Conservation (phyloP, 2,888 invertebrate genomes). For the Icerya purchasi region DNA sequence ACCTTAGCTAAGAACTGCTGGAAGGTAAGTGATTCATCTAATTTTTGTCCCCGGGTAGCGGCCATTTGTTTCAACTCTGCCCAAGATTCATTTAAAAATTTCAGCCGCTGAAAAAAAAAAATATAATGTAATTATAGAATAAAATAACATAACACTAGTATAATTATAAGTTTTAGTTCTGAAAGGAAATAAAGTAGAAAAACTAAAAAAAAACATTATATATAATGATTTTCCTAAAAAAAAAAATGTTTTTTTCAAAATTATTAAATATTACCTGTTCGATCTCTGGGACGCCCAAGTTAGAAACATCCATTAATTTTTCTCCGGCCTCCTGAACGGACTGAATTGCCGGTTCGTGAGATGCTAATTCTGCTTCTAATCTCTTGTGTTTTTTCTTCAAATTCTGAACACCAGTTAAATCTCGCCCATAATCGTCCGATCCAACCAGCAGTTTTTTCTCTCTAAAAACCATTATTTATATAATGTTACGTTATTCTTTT, state of each 20-base stretch:
- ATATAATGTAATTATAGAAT: no score
- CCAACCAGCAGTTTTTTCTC: conserved; percentile 94
- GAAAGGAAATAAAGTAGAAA: no score
- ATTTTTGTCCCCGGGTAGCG: conserved; percentile 69
- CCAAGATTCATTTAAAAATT: conserved; percentile 79
- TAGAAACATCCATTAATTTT: conserved; percentile 83
- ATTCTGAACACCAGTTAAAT: conserved; percentile 94
- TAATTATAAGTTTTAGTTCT: no score
- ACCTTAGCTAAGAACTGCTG: conserved; percentile 95
- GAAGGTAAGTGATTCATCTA: conserved; percentile 90
- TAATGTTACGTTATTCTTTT: no score
- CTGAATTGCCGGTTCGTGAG: conserved; percentile 93
- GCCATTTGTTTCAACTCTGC: conserved; percentile 74
- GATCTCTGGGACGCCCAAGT: conserved; percentile 77
- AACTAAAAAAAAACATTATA: no score
- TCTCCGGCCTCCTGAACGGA: conserved; percentile 74
- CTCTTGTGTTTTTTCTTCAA: conserved; percentile 96
- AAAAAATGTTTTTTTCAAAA: background rate
- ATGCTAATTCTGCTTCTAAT: conserved; percentile 90
- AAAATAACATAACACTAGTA: no score
- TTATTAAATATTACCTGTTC: conserved; percentile 37
- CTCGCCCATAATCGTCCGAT: conserved; percentile 94
- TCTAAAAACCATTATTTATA: no score
- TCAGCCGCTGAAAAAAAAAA: conserved; percentile 43
- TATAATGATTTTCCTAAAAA: background rate